phyloP scores from a whole-genome alignment of 2,888 invertebrate species.

The Pediacus dermestoides region DNA sequence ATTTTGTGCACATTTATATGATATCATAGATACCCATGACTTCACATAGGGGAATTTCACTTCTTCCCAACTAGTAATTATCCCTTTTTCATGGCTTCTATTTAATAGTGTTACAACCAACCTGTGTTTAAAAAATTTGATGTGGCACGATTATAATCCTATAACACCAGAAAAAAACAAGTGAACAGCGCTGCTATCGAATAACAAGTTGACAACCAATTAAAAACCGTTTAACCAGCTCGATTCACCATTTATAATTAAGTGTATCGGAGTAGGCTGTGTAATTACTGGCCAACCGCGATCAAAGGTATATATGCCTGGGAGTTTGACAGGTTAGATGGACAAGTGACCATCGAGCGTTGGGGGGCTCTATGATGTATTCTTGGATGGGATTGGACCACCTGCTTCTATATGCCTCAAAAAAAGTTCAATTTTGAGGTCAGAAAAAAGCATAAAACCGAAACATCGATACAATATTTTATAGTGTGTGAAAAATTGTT shows the following conservation, averaged over 20 bases:
- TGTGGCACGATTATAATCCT: not conserved
- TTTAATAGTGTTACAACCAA: slow-evolving; percentile 2
- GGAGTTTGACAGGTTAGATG: slow-evolving; percentile 42
- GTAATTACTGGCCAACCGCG: slow-evolving; percentile 46
- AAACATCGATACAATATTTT: too few relatives aligned
- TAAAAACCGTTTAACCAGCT: slow-evolving; percentile 46
- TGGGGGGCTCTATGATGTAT: too few relatives aligned
- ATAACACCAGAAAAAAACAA: not conserved
- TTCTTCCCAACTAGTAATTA: too few relatives aligned
- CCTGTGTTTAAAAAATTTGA: not conserved
- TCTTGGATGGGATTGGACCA: too few relatives aligned
- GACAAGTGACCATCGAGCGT: slow-evolving; percentile 38
- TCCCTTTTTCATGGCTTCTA: slow-evolving; percentile 5
- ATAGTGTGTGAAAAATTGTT: slow-evolving; percentile 25
- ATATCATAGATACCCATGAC: too few relatives aligned
- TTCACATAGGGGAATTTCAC: too few relatives aligned
- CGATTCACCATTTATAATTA: slow-evolving; percentile 47
- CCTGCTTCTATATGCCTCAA: too few relatives aligned
- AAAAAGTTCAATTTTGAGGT: too few relatives aligned
- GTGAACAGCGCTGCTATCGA: slow-evolving; percentile 29
- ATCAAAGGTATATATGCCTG: slow-evolving; percentile 38
- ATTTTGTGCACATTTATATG: too few relatives aligned
- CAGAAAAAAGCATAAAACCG: too few relatives aligned
- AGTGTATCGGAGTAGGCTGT: slow-evolving; percentile 46
- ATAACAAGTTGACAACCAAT: slow-evolving; percentile 47